Conservation (phyloP, 2,113 vertebrate species). For the Martes martes region DNA sequence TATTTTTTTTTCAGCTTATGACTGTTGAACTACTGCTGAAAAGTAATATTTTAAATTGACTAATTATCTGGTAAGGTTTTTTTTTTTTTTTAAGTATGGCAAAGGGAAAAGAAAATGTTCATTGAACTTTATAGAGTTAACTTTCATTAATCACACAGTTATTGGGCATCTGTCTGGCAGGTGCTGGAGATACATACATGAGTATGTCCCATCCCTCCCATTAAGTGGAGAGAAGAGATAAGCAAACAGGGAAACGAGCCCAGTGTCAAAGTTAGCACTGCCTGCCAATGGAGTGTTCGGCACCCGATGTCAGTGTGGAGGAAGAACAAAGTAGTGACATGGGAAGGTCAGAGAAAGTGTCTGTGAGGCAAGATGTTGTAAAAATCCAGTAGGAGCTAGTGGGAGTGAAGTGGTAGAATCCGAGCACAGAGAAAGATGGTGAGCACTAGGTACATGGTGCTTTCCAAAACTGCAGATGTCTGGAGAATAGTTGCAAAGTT, state of each 20-base stretch:
- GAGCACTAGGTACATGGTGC: fast-evolving
- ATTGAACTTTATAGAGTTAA: neutral
- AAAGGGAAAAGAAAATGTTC: neutral
- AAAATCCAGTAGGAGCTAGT: neutral
- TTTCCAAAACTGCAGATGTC: neutral
- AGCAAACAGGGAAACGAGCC: neutral
- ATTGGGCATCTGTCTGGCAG: neutral
- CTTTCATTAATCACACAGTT: neutral
- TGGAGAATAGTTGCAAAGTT: neutral
- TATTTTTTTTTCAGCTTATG: neutral
- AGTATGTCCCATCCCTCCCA: neutral
- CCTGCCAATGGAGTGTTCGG: fast-evolving
- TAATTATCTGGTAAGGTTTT: neutral
- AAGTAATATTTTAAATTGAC: neutral
- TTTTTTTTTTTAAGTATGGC: neutral
- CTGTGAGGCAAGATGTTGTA: fast-evolving
- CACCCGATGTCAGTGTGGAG: fast-evolving
- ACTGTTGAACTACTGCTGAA: neutral
- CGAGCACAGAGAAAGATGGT: too few relatives aligned
- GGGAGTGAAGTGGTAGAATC: neutral
- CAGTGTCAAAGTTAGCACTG: neutral
- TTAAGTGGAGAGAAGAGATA: neutral
- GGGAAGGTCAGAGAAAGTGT: neutral
- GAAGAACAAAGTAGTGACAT: neutral
- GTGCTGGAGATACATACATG: neutral